Evolutionary conservation across 2,888 invertebrate genomes (phyloP).

Genomic region (Cordilura impudica): DNA sequence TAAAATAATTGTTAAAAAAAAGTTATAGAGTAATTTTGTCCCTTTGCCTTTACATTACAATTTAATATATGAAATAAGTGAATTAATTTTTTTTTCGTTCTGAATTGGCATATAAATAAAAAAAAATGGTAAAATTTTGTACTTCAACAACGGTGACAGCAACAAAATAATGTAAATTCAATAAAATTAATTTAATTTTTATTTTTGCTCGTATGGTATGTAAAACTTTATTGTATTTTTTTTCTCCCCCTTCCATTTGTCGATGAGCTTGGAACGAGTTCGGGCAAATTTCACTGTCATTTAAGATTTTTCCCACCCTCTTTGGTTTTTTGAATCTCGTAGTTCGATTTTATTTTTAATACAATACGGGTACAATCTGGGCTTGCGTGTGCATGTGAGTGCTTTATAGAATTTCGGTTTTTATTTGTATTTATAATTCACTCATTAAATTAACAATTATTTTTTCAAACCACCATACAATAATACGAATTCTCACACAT

Average conservation of each 20-base stretch:
- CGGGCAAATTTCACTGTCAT: conserved; percentile 17
- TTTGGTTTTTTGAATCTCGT: background rate
- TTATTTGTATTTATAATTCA: conserved; percentile 28
- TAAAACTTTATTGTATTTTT: background rate
- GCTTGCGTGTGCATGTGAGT: background rate
- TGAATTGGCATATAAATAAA: background rate
- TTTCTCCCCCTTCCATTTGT: background rate
- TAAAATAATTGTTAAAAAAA: no score
- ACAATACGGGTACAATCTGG: background rate
- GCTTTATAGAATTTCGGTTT: background rate
- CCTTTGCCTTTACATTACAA: background rate
- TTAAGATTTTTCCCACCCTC: background rate
- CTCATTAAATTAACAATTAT: conserved; percentile 55
- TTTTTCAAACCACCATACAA: conserved; percentile 13
- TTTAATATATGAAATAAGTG: no score
- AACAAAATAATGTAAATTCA: conserved; percentile 24
- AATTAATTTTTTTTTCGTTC: no score
- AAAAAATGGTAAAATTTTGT: background rate
- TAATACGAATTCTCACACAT: background rate
- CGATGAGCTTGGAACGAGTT: background rate
- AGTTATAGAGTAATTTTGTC: no score
- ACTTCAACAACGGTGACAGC: background rate
- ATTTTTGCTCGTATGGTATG: background rate
- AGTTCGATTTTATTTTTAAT: background rate
- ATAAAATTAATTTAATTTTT: conserved; percentile 33